phyloP scores from a whole-genome alignment of 2,888 invertebrate species.

The Cheilosia vulpina region DNA sequence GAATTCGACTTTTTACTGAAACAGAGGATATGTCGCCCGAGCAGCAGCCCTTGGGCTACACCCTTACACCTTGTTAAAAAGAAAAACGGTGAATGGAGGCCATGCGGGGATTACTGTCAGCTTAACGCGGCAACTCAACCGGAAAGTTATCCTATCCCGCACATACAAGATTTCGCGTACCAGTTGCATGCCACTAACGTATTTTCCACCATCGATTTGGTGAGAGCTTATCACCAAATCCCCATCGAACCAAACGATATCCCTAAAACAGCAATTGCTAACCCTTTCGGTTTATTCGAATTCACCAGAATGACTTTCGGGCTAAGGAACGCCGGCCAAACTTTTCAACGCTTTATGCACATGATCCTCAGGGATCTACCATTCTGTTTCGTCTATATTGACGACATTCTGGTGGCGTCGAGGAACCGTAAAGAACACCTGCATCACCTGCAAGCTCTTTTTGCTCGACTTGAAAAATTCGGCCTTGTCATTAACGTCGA shows the following conservation, averaged over 20 bases:
- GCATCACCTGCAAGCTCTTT: constrained; percentile 36
- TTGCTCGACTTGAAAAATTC: constrained; percentile 59
- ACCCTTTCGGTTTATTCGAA: constrained; percentile 14
- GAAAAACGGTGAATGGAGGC: not conserved
- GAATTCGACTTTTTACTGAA: not conserved
- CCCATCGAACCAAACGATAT: constrained; percentile 4
- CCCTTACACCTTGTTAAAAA: not conserved
- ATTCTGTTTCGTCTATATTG: constrained; percentile 2
- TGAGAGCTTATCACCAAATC: not conserved
- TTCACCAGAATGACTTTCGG: not conserved
- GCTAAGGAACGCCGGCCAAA: constrained; percentile 1
- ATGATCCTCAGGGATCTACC: not conserved
- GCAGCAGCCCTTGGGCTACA: constrained; percentile 2
- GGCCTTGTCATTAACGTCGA: constrained; percentile 73
- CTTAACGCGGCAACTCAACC: not conserved
- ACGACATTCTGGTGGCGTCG: constrained; percentile 55
- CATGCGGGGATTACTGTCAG: not conserved
- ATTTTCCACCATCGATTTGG: constrained; percentile 2
- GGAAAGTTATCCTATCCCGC: not conserved
- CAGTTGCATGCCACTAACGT: not conserved
- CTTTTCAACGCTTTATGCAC: constrained; percentile 9
- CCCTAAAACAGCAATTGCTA: not conserved
- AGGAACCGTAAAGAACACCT: constrained; percentile 55
- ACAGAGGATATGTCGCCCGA: not conserved
- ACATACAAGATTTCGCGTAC: not conserved